Base-by-base conservation (phyloP, 2,888 invertebrate species). In the Ochropacha duplaris region DNA sequence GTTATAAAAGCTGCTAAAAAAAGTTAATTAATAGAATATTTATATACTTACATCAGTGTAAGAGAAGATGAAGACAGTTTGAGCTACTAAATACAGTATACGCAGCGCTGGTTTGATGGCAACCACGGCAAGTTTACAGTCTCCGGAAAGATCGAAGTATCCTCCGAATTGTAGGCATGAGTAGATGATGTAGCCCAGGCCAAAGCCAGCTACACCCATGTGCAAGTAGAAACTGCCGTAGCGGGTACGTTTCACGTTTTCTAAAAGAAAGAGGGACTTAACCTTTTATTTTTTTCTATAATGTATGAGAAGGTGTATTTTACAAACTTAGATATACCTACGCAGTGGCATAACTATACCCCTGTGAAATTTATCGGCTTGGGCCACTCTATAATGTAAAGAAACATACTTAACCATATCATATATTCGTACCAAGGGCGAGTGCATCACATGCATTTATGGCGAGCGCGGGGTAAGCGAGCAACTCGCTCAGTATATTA, bases 41-140 rank as follows among this genome's bases (percentile, higher is more conserved):
- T 24, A 22, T 49, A 26, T 44, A 84, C 93, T 90, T 81, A 95
- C 95, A 85, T 95, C 94, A 49, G 95, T 94, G 71, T 95, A 96
- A 4, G 95, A 94, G 79, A 96, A 96, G 70, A 96, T 95, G 78
- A 96, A 96, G 72, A 96, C 94, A 59, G 96, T 95, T 80, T 96
- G 96, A 51, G 94, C 93, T 64, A 96, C 94, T 65, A 95, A 94
- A 83, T 95, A 96, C 58, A 94, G 79, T 74, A 96, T 94, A 56
- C 95, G 91, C 14, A 94, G 85, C 0, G 94, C 89, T 0, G 95
- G 95, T 54, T 95, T 94, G 44, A 95, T 78, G n/a, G 94, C 95
- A 19, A 94, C 92, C 58, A 95, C 88, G 44, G 94, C 84, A 66
- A 94, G 87, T 71, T 93, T 93, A 73, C 95, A 95, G 72, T 94